Base-by-base conservation (phyloP, 2,888 invertebrate species). In the Cheilosia scutellata region DNA sequence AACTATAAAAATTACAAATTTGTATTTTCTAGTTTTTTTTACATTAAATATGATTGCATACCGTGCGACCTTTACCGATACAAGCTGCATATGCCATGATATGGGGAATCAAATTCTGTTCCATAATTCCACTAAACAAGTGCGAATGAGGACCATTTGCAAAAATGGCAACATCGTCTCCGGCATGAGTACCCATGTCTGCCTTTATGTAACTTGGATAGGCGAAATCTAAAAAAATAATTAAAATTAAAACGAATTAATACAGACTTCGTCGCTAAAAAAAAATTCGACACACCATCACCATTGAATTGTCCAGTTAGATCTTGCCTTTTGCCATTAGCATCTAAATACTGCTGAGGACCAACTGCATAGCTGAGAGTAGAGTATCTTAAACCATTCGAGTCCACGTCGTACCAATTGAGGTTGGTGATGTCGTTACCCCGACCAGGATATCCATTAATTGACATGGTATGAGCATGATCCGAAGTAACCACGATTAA, bases 401-500 rank as follows among this genome's bases (percentile, higher is more conserved):
- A 5, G 71, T 89, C 91, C 0, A 51, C 25, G 51, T 90, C 90
- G 25, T 86, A 87, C 57, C 88, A 78, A 60, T 91, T 93, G 60
- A 92, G 89, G 70, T 94, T 94, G 20, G 95, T 90, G 66, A 95
- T 94, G 55, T 93, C 90, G 6, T 91, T 92, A 7, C 95, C 95
- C 68, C 92, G 89, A 5, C 89, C 93, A 0, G 96, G 95, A 89
- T 97, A 97, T 0, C 97, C 97, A 47, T 95, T 94, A 49, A 96
- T 94, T 0, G 95, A 94, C 94, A 97, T 94, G 0, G 96, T 95
- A 88, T 96, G 96, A 0, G 95, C 95, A 90, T 97, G 96, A 91
- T 97, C 96, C 0, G 96, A 93, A 0, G 95, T 96, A 5, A 96
- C 96, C 0, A 97, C 94, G 33, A 97, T 95, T 1, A 97, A 91